These are phyloP conservation scores for Bufo gargarizans DNA, from an alignment of 2,113 vertebrate genomes.

Conservation along the genomic window DNA sequence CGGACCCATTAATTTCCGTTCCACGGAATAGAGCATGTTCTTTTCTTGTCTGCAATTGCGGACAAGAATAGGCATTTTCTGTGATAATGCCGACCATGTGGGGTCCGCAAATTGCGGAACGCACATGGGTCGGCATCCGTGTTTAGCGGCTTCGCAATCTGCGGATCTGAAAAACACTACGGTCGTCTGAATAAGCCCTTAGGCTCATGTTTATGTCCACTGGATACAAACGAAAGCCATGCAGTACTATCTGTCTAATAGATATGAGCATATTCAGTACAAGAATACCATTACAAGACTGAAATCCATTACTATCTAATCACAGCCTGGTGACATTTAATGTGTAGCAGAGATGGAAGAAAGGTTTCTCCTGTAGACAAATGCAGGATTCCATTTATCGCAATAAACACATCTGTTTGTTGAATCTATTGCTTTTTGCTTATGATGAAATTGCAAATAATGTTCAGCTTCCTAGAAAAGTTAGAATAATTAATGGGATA, in stretches of 20 bases:
- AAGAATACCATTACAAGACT: conserved; percentile 31
- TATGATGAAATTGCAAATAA: conserved; percentile 68
- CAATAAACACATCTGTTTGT: not conserved
- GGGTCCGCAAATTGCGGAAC: too few species aligned
- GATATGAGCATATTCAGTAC: conserved; percentile 7
- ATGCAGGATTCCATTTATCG: not conserved
- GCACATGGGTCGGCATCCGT: too few species aligned
- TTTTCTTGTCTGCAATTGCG: too few species aligned
- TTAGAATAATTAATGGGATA: not conserved
- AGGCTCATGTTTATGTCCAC: not conserved
- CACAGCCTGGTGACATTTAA: conserved; percentile 23
- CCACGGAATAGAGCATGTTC: too few species aligned
- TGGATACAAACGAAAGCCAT: not conserved
- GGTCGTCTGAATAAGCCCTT: too few species aligned
- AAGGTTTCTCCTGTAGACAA: conserved; percentile 2
- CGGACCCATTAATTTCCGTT: too few species aligned
- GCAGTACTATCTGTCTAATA: not conserved
- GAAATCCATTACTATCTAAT: conserved; percentile 39
- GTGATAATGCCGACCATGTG: too few species aligned
- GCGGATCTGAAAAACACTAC: too few species aligned
- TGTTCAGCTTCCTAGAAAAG: conserved; percentile 59
- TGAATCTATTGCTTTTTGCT: conserved; percentile 3
- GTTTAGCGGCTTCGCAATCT: too few species aligned
- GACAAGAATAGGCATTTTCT: too few species aligned
- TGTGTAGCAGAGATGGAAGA: conserved; percentile 1